Conservation (phyloP, 2,797 vertebrate species). For the Gambusia yucatana region DNA sequence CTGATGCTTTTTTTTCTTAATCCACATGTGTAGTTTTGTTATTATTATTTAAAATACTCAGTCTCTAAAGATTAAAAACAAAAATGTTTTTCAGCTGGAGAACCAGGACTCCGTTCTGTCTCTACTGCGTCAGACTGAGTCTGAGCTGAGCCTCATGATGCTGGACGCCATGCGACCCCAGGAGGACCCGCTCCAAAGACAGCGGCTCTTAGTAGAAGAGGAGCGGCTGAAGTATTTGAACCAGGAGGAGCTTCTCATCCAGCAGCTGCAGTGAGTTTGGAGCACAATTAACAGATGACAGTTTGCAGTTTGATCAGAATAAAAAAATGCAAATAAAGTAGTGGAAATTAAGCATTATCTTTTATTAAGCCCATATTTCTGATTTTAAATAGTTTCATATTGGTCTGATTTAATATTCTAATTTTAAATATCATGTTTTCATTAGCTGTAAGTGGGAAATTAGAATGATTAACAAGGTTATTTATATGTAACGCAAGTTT, state of each 20-base stretch:
- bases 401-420: not conserved
- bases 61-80: not conserved
- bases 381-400: not conserved
- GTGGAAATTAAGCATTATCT: not conserved
- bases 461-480: no score
- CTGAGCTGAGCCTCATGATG: constrained; percentile 92
- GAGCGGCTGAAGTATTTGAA: constrained; percentile 95
- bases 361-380: no score
- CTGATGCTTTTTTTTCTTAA: not conserved
- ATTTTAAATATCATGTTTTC: no score
- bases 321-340: not conserved
- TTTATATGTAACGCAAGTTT: no score
- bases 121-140: constrained; percentile 91
- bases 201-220: constrained; percentile 96
- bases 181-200: constrained; percentile 95
- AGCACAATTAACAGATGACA: not conserved
- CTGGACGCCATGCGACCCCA: constrained; percentile 91
- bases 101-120: constrained; percentile 91
- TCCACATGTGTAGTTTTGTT: not conserved
- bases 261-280: constrained; percentile 92
- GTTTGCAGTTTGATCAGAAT: not conserved
- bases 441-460: not conserved
- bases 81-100: constrained; percentile 83
- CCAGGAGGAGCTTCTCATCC: constrained; percentile 95
- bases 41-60: not conserved